Evolutionary conservation across 2,888 invertebrate genomes (phyloP).

Genomic region (Rhyacophila evoluta): DNA sequence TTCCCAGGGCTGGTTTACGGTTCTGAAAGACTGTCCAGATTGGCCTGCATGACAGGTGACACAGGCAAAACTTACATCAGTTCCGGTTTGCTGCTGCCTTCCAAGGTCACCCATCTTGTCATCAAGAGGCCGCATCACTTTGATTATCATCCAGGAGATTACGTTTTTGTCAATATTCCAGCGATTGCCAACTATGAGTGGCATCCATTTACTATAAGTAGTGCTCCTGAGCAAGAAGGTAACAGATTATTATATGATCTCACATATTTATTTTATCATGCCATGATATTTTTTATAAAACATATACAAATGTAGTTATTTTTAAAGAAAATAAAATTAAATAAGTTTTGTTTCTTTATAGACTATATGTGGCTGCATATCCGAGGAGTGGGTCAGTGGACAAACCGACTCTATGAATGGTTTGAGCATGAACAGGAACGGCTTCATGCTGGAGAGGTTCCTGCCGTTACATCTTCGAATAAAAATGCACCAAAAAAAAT

Average conservation of each 20-base stretch:
- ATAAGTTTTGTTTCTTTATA: constrained; percentile 59
- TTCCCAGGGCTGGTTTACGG: constrained; percentile 83
- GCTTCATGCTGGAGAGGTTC: constrained; percentile 75
- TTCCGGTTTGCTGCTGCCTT: constrained; percentile 87
- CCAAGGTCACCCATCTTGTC: constrained; percentile 91
- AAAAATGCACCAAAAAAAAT: neutral
- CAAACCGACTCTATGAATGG: constrained; percentile 86
- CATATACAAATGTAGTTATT: too few relatives aligned
- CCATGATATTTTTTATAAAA: too few relatives aligned
- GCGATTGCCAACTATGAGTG: constrained; percentile 93
- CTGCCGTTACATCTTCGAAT: constrained; percentile 58
- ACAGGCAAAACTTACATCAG: constrained; percentile 90
- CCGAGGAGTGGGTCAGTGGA: constrained; percentile 95
- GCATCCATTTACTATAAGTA: constrained; percentile 98
- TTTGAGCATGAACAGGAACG: constrained; percentile 86
- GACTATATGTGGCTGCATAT: constrained; percentile 95
- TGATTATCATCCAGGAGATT: constrained; percentile 92
- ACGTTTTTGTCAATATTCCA: constrained; percentile 93
- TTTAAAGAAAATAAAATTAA: too few relatives aligned
- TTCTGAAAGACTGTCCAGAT: constrained; percentile 79
- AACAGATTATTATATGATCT: constrained; percentile 32
- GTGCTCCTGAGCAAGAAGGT: constrained; percentile 94
- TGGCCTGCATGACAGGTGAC: constrained; percentile 61
- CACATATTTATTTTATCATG: neutral
- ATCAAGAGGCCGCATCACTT: constrained; percentile 89